Evolutionary conservation across 37 sponge, comb jelly and placozoan genomes (phyloP).

Genomic region (Chondrilla cf. caribensis): DNA sequence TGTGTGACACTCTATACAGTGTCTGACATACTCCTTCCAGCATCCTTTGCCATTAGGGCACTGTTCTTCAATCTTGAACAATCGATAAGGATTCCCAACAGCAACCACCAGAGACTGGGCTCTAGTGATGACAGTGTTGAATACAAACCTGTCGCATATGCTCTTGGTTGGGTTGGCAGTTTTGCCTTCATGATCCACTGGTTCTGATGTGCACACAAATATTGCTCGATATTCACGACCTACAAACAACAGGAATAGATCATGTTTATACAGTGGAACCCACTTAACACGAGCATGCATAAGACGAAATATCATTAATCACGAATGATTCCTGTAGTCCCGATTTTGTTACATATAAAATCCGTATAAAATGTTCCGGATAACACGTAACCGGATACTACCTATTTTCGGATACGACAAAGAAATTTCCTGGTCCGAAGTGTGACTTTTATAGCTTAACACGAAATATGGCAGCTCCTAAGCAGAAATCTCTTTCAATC

Average conservation of each 20-base stretch:
- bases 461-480: too few species aligned
- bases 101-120: constrained; percentile 57
- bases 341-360: too few species aligned
- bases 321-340: too few species aligned
- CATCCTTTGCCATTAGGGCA: constrained; percentile 24
- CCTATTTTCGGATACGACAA: too few species aligned
- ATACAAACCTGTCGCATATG: constrained; percentile 56
- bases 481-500: too few species aligned
- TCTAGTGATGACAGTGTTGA: constrained; percentile 74
- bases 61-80: constrained; percentile 39
- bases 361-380: too few species aligned
- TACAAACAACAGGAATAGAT: not conserved
- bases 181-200: constrained; percentile 18
- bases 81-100: constrained; percentile 56
- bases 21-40: constrained; percentile 50
- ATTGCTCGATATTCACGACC: constrained; percentile 60
- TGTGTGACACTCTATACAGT: constrained; percentile 35
- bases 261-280: too few species aligned
- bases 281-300: too few species aligned
- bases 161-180: constrained; percentile 69
- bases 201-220: constrained; percentile 65
- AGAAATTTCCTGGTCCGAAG: too few species aligned
- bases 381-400: too few species aligned
- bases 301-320: too few species aligned
- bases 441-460: too few species aligned